These are phyloP conservation scores for Montipora foliosa DNA, from an alignment of 64 coral and sea anemone species.

Conservation along the genomic window DNA sequence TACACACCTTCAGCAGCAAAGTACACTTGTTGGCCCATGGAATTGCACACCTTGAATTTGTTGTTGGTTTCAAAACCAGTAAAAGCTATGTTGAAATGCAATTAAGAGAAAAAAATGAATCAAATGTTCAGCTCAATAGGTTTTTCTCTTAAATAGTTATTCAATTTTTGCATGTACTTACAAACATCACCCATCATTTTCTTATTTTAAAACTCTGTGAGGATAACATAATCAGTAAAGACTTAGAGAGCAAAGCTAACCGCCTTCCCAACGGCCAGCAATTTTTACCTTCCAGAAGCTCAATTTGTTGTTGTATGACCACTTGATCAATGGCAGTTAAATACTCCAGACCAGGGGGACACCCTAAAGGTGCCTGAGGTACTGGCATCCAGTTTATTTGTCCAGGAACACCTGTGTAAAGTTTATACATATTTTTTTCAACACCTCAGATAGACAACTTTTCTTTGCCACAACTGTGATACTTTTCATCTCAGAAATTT, in stretches of 20 bases:
- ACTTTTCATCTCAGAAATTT: no score
- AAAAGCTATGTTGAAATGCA: conserved; percentile 56
- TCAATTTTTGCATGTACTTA: no score
- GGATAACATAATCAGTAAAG: background rate
- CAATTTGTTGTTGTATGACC: conserved; percentile 62
- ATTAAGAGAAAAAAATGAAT: no score
- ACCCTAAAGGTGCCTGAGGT: conserved; percentile 38
- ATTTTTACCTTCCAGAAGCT: conserved; percentile 52
- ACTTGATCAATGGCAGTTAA: conserved; percentile 68
- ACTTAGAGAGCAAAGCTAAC: background rate
- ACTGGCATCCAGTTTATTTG: conserved; percentile 62
- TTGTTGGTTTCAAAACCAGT: conserved; percentile 84
- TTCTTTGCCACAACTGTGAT: no score
- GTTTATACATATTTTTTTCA: background rate
- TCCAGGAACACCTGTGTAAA: conserved; percentile 19
- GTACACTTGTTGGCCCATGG: conserved; percentile 80
- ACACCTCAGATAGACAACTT: no score
- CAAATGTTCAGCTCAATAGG: no score
- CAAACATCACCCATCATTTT: no score
- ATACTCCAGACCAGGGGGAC: conserved; percentile 70
- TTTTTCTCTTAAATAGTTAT: no score
- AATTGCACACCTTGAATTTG: conserved; percentile 77
- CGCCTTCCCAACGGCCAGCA: background rate
- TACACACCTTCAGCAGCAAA: conserved; percentile 81
- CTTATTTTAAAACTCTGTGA: no score